These are phyloP conservation scores for Ellobium chinense DNA, from an alignment of 2,888 invertebrate species.

Conservation along the genomic window DNA sequence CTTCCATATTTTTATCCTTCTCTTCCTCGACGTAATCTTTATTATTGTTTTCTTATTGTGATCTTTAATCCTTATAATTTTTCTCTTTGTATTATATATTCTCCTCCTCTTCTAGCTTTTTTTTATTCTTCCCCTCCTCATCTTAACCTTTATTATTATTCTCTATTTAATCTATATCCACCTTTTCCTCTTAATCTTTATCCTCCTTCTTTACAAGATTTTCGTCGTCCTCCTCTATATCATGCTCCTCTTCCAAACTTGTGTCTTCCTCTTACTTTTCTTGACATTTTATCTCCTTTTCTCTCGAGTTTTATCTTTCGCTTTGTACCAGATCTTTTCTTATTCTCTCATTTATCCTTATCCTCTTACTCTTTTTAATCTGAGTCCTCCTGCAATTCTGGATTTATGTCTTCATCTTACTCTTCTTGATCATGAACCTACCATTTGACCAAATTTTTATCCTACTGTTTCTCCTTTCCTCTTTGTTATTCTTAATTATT, in stretches of 20 bases:
- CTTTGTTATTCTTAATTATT: neutral
- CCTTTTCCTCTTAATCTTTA: neutral
- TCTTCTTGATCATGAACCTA: too few relatives aligned
- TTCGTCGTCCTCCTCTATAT: neutral
- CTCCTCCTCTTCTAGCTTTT: neutral
- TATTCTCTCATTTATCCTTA: neutral
- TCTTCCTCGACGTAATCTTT: too few relatives aligned
- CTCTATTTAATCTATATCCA: neutral
- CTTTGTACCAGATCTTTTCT: too few relatives aligned
- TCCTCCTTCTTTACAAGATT: neutral
- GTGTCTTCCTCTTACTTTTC: constrained; percentile 3
- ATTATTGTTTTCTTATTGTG: neutral
- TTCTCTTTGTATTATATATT: neutral
- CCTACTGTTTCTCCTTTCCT: neutral
- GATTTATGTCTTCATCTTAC: too few relatives aligned
- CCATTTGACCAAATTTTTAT: too few relatives aligned
- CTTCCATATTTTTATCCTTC: constrained; percentile 7
- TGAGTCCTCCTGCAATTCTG: too few relatives aligned
- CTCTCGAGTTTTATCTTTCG: neutral
- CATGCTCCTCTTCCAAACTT: neutral
- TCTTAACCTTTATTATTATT: neutral
- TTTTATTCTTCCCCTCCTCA: neutral
- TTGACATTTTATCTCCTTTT: neutral
- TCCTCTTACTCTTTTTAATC: neutral
- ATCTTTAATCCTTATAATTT: neutral